Base-by-base conservation (phyloP, 2,888 invertebrate species). In the Drosophila falleni region DNA sequence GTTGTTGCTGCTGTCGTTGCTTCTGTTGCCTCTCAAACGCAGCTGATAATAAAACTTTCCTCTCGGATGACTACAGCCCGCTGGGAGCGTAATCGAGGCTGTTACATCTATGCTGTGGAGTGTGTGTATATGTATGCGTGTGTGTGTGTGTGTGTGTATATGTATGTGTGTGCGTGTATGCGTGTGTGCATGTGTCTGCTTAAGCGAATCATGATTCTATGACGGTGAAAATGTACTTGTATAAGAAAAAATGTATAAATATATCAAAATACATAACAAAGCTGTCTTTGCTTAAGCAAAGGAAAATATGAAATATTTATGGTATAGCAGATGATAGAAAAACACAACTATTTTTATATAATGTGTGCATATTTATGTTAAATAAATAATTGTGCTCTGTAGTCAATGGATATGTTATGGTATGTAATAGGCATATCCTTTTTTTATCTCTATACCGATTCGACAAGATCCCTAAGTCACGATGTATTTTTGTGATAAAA, bases 61-160 rank as follows among this genome's bases (percentile, higher is more conserved):
- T 79, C 76, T 79, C 81, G 77, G 84, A 77, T 79, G 79, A 73
- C 78, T 82, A 65, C 74, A 75, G 80, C 84, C 89, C 89, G 86
- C 90, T 89, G 89, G 89, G 89, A 89, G 80, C 83, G 80, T 90
- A 90, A 89, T 90, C 90, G 89, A 81, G 88, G 78, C 89, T 81
- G 87, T 81, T 84, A 80, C 77, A 81, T 85, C 83, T 73, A 78
- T 64, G 73, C 60, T 62, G 29, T 56, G 39, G 44, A 47, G 39
- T 54, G 62, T 65, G 49, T 49, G 50, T 10, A 31, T 10, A 10
- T 29, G 6, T 37, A 44, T 53, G 42, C 53, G 56, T 44, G 42
- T 54, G 39, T 73, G 50, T 33, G 35, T 19, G n/a, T n/a, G n/a
- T 51, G 63, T 68, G 55, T 79, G 58, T 66, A 1, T 19, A 49